Base-by-base conservation (phyloP, 1,140 invertebrate genomes). In the Dolichoris vasculosae region DNA sequence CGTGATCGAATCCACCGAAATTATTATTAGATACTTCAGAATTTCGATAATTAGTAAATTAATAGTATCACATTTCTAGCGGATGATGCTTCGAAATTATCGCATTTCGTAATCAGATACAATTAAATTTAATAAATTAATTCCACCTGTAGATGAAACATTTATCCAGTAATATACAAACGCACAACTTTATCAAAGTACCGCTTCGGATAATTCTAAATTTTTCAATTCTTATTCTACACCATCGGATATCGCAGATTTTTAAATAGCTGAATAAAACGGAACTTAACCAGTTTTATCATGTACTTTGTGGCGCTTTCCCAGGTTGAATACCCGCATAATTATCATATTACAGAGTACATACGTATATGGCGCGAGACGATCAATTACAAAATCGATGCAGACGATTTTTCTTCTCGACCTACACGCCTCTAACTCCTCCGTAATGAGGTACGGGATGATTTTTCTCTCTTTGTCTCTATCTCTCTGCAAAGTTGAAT, bases 31-130 rank as follows among this genome's bases (percentile, higher is more conserved):
- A 51, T 51, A 76, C 32, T 30, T 48, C 8, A 4, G 51, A 81
- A 48, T 81, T 67, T 48, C 43, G 35, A 69, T 81, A 71, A 81
- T 81, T 81, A n/a, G 43, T 26, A 38, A 69, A 81, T 69, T 81
- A 81, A 71, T 81, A 51, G 79, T 51, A 51, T 13, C n/a, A 26
- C 75, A 51, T 48, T 64, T 46, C 11, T 26, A 35, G 9, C 40
- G 43, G 26, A 30, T 32, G 4, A 48, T 0, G 8, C 26, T 6
- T 63, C n/a, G 32, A 35, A 82, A 32, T 55, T 55, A 73, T 71
- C 80, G 69, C 3, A 9, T 15, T 59, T 9, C 35, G 32, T 4
- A 2, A 20, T 40, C 71, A 46, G 71, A 30, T 30, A 46, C 46
- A 32, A 26, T 15, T 32, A 75, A 43, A 46, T 75, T 76, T 23